These are phyloP conservation scores for Acleris laterana DNA, from an alignment of 2,888 invertebrate species.

Conservation along the genomic window DNA sequence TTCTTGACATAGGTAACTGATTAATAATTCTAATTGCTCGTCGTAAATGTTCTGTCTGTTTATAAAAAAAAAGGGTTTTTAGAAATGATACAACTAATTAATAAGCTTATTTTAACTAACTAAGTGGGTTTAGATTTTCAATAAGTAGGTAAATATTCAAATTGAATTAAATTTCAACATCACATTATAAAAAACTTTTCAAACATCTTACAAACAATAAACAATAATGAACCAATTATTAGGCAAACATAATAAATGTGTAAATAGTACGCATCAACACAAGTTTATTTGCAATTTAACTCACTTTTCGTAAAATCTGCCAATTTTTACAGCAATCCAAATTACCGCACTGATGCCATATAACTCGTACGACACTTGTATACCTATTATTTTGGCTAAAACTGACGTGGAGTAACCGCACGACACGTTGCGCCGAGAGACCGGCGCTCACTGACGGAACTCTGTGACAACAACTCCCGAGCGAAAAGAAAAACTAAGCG, in stretches of 20 bases:
- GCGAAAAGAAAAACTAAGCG: neutral
- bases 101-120: too few relatives aligned
- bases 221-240: too few relatives aligned
- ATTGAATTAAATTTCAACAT: too few relatives aligned
- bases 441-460: slow-evolving; percentile 66
- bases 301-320: slow-evolving; percentile 11
- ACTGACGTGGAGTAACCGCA: slow-evolving; percentile 31
- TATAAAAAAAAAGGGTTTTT: too few relatives aligned
- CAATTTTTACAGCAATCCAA: slow-evolving; percentile 6
- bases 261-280: too few relatives aligned
- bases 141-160: too few relatives aligned
- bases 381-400: slow-evolving; percentile 52
- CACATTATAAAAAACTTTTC: too few relatives aligned
- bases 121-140: too few relatives aligned
- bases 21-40: neutral
- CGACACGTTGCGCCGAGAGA: slow-evolving; percentile 59
- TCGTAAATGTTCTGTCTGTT: too few relatives aligned
- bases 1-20: neutral
- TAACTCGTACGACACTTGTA: slow-evolving; percentile 46
- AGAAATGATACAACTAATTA: too few relatives aligned
- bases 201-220: too few relatives aligned
- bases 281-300: neutral
- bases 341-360: slow-evolving; percentile 41
- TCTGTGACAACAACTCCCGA: slow-evolving; percentile 9
- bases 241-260: too few relatives aligned